Percentiles rank a stretch among this genome's conserved stretches.
phyloP scores from a whole-genome alignment of 2,797 vertebrate genomes.

The Babyrousa celebensis region DNA sequence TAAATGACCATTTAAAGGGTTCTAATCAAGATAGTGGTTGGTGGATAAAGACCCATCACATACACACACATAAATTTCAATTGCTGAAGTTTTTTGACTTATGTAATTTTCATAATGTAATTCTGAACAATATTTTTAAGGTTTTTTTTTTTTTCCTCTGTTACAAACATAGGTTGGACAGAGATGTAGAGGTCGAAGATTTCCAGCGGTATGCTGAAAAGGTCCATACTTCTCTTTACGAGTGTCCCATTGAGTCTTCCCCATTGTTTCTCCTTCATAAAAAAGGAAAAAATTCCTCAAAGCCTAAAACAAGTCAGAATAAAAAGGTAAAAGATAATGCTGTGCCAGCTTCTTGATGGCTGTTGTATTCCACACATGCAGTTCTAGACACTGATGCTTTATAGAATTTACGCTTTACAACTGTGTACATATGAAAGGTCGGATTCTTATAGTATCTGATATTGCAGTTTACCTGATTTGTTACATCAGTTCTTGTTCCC shows the following conservation, averaged over 20 bases:
- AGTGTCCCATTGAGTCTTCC: conserved; percentile 95
- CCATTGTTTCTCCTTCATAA: conserved; percentile 93
- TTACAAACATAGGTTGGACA: conserved; percentile 93
- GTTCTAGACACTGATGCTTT: not conserved
- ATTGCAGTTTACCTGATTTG: not conserved
- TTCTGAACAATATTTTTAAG: conserved; percentile 20
- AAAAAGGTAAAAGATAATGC: conserved; percentile 92
- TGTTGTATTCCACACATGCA: not conserved
- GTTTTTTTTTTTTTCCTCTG: not conserved
- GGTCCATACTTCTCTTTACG: conserved; percentile 95
- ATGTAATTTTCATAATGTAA: not conserved
- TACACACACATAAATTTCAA: not conserved
- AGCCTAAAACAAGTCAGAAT: conserved; percentile 91
- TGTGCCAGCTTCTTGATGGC: not conserved
- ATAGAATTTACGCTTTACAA: not conserved
- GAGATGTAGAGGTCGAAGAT: conserved; percentile 97
- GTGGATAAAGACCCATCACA: not conserved
- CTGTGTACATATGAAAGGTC: not conserved
- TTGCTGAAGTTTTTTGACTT: not conserved
- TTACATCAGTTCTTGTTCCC: not conserved
- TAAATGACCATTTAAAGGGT: conserved; percentile 2
- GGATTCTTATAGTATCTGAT: not conserved
- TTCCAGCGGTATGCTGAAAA: conserved; percentile 97
- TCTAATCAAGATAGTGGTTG: not conserved
- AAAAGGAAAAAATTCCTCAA: conserved; percentile 91